phyloP scores from a whole-genome alignment of 2,113 vertebrate genomes.

The Zingel zingel region DNA sequence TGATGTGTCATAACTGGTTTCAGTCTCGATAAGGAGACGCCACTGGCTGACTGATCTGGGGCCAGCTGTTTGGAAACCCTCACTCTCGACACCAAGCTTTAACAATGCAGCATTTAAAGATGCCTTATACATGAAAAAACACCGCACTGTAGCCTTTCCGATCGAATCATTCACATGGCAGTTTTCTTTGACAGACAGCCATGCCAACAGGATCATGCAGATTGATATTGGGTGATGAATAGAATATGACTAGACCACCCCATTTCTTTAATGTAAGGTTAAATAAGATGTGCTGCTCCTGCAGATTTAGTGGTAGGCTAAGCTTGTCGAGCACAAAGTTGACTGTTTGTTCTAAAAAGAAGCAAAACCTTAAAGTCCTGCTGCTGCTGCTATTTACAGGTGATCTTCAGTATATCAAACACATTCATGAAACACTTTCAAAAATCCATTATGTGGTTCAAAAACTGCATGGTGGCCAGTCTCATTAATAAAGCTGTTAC shows the following conservation, averaged over 20 bases:
- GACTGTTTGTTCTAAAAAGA: slow-evolving; percentile 17
- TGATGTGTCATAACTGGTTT: slow-evolving; percentile 63
- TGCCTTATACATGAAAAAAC: slow-evolving; percentile 41
- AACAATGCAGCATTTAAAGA: slow-evolving; percentile 39
- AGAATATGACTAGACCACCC: slow-evolving; percentile 30
- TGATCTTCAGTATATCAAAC: slow-evolving; percentile 37
- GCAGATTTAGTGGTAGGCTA: not conserved
- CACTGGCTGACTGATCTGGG: slow-evolving; percentile 51
- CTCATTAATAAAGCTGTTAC: slow-evolving; percentile 50
- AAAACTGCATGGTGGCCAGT: slow-evolving; percentile 38
- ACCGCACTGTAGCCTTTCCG: not conserved
- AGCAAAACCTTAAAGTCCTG: not conserved
- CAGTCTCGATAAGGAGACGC: slow-evolving; percentile 43
- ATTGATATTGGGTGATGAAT: slow-evolving; percentile 38
- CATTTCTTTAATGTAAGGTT: slow-evolving; percentile 17
- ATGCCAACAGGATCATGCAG: slow-evolving; percentile 30
- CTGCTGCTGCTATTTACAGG: slow-evolving; percentile 7
- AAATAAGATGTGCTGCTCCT: slow-evolving; percentile 8
- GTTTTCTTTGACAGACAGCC: slow-evolving; percentile 43
- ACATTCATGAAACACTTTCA: slow-evolving; percentile 42
- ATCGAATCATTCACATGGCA: slow-evolving; percentile 49
- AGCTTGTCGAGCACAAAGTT: slow-evolving; percentile 34
- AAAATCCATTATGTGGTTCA: slow-evolving; percentile 48
- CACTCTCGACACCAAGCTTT: not conserved
- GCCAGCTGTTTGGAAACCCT: slow-evolving; percentile 52